These are phyloP conservation scores for Cettia cetti DNA, from an alignment of 2,113 vertebrate species.

Conservation along the genomic window DNA sequence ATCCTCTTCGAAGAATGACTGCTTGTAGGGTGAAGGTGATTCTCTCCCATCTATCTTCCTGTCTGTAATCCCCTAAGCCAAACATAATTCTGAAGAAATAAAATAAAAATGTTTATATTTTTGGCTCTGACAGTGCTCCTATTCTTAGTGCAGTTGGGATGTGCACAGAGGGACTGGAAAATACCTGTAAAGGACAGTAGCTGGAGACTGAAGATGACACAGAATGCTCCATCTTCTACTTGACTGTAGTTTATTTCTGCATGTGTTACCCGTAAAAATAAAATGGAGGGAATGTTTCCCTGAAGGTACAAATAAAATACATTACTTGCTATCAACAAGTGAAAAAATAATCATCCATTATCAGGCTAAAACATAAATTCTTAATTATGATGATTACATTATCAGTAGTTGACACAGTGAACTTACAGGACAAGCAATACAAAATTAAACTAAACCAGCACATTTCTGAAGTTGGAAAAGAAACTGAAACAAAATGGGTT, in stretches of 20 bases:
- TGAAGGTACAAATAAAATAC: background rate
- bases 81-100: background rate
- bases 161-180: background rate
- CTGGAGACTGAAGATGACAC: background rate
- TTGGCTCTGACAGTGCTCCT: background rate
- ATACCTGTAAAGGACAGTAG: background rate
- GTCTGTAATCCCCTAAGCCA: background rate
- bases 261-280: background rate
- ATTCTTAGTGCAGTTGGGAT: background rate
- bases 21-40: background rate
- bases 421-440: background rate
- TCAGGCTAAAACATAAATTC: background rate
- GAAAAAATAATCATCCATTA: background rate
- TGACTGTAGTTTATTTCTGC: background rate
- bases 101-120: background rate
- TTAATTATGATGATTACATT: background rate
- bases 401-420: background rate
- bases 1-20: background rate
- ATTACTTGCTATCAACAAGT: background rate
- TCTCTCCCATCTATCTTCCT: background rate
- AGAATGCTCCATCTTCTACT: background rate
- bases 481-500: background rate
- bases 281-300: background rate
- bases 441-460: background rate
- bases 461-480: background rate